Evolutionary conservation across 2,797 vertebrate species (phyloP).

Genomic region (Dryobates pubescens): DNA sequence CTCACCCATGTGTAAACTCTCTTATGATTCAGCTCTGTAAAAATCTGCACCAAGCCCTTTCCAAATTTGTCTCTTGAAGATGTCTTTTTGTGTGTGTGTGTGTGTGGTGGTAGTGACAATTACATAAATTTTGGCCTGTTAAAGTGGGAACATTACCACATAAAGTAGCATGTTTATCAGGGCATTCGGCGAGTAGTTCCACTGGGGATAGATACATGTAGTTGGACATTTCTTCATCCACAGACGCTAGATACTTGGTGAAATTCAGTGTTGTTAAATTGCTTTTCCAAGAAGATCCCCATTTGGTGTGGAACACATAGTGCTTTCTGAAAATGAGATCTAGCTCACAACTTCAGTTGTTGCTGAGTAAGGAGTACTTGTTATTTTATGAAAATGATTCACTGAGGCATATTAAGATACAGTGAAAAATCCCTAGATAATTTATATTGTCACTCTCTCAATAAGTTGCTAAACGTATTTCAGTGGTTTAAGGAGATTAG

Average conservation of each 20-base stretch:
- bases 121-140: fast-evolving
- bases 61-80: background rate
- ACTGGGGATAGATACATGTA: background rate
- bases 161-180: background rate
- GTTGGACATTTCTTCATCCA: background rate
- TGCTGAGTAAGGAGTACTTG: background rate
- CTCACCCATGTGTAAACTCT: background rate
- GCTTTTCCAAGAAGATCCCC: background rate
- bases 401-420: background rate
- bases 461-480: background rate
- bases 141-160: fast-evolving
- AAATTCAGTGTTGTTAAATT: background rate
- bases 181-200: fast-evolving
- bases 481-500: background rate
- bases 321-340: background rate
- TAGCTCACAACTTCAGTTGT: background rate
- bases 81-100: background rate
- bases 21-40: background rate
- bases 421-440: background rate
- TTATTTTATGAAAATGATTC: background rate
- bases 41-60: background rate
- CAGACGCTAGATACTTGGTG: background rate
- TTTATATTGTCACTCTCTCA: background rate
- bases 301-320: background rate
- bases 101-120: background rate